Conservation (phyloP, 2,797 vertebrate genomes). For the Centropyge bicolor region DNA sequence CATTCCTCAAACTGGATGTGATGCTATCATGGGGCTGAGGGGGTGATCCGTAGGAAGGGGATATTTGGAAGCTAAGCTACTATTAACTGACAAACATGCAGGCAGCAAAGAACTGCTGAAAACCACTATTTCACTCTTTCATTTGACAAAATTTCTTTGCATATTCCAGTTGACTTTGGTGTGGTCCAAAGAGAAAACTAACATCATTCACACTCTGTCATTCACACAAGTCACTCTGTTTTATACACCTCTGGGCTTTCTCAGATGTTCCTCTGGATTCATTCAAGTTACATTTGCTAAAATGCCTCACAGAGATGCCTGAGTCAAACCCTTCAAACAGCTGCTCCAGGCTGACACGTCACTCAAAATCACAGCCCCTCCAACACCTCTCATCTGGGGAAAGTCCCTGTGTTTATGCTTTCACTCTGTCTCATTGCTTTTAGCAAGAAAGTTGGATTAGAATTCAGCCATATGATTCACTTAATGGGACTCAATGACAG, state of each 20-base stretch:
- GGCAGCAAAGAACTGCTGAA: slow-evolving; percentile 8
- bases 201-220: not conserved
- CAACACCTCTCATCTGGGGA: slow-evolving; percentile 38
- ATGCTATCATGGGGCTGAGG: slow-evolving; percentile 63
- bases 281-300: slow-evolving; percentile 19
- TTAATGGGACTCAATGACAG: slow-evolving; percentile 1
- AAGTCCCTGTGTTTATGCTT: slow-evolving; percentile 56
- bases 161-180: not conserved
- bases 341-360: slow-evolving; percentile 42
- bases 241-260: slow-evolving; percentile 8
- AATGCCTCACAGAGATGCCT: slow-evolving; percentile 17
- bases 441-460: slow-evolving; percentile 25
- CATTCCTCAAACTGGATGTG: slow-evolving; percentile 71
- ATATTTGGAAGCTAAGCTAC: slow-evolving; percentile 38
- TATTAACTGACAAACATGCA: slow-evolving; percentile 50
- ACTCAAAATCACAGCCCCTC: slow-evolving; percentile 34
- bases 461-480: slow-evolving; percentile 21
- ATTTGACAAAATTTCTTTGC: slow-evolving; percentile 13
- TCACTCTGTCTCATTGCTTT: slow-evolving; percentile 27
- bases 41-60: slow-evolving; percentile 35
- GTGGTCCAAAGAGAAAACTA: not conserved
- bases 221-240: not conserved
- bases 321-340: slow-evolving; percentile 42
- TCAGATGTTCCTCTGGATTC: slow-evolving; percentile 18
- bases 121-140: not conserved